These are phyloP conservation scores for Ceraclea dissimilis DNA, from an alignment of 2,888 invertebrate species.

Conservation along the genomic window DNA sequence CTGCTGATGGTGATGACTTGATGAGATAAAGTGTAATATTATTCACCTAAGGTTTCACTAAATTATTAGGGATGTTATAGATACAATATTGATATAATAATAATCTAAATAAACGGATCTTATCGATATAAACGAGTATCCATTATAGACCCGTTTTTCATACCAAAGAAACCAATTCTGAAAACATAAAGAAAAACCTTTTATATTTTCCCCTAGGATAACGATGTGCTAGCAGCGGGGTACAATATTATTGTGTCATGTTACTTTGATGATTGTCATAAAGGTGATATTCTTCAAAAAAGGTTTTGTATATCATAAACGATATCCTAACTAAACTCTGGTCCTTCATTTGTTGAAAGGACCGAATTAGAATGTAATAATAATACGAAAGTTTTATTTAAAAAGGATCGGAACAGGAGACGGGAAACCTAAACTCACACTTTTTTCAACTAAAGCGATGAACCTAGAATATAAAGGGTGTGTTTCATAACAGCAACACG, in stretches of 20 bases:
- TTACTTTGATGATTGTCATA: conserved; percentile 5
- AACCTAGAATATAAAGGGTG: conserved; percentile 2
- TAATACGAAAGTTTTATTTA: conserved; percentile 19
- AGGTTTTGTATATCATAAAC: conserved; percentile 16
- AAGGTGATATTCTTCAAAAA: conserved; percentile 9
- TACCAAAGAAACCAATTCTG: not conserved
- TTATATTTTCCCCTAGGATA: not conserved
- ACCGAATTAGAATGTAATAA: conserved; percentile 18
- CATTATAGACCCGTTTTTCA: not conserved
- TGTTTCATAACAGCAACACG: conserved; percentile 4
- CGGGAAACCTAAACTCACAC: not conserved
- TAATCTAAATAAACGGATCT: not conserved
- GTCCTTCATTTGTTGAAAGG: conserved; percentile 19
- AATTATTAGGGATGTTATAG: not conserved
- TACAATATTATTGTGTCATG: conserved; percentile 3
- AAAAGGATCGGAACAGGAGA: conserved; percentile 13
- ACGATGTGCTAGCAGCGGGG: not conserved
- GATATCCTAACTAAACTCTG: conserved; percentile 11
- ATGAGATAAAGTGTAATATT: too few species aligned
- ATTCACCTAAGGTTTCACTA: too few species aligned
- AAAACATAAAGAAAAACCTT: not conserved
- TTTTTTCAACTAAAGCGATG: not conserved
- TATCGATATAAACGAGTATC: not conserved
- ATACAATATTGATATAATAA: not conserved
- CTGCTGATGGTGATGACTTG: too few species aligned